Conservation (phyloP, 2,888 invertebrate species). For the Dyspetes luteomarginatus region DNA sequence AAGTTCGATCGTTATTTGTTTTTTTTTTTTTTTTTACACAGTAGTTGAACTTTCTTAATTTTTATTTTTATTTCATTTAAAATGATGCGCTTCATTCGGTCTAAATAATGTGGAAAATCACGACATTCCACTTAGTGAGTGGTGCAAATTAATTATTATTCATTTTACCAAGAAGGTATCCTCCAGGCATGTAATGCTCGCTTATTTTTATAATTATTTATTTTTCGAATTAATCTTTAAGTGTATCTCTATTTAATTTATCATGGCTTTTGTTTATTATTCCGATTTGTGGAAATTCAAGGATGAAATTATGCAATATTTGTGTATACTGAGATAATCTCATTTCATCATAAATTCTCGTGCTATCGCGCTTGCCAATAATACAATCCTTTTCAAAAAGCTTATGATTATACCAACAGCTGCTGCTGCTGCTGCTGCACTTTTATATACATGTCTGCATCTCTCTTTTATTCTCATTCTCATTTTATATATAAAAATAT, state of each 20-base stretch:
- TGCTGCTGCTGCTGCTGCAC: conserved; percentile 11
- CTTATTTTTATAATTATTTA: conserved; percentile 83
- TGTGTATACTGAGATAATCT: conserved; percentile 54
- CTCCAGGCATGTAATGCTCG: conserved; percentile 80
- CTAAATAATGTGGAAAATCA: conserved; percentile 74
- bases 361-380: conserved; percentile 61
- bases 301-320: conserved; percentile 46
- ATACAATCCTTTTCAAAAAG: conserved; percentile 44
- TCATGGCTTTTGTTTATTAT: conserved; percentile 47
- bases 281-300: conserved; percentile 12
- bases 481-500: conserved; percentile 36
- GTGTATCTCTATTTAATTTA: conserved; percentile 48
- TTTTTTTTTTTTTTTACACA: conserved; percentile 72
- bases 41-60: conserved; percentile 76
- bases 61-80: conserved; percentile 70
- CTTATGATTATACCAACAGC: conserved; percentile 42
- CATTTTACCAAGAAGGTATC: conserved; percentile 75
- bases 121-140: conserved; percentile 81
- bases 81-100: conserved; percentile 77
- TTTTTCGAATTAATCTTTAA: conserved; percentile 72
- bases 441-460: conserved; percentile 36
- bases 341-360: conserved; percentile 54
- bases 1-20: conserved; percentile 68
- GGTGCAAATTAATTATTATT: conserved; percentile 80
- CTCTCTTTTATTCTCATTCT: conserved; percentile 25